Conservation (phyloP, 2,888 invertebrate genomes). For the Clitarchus hookeri region DNA sequence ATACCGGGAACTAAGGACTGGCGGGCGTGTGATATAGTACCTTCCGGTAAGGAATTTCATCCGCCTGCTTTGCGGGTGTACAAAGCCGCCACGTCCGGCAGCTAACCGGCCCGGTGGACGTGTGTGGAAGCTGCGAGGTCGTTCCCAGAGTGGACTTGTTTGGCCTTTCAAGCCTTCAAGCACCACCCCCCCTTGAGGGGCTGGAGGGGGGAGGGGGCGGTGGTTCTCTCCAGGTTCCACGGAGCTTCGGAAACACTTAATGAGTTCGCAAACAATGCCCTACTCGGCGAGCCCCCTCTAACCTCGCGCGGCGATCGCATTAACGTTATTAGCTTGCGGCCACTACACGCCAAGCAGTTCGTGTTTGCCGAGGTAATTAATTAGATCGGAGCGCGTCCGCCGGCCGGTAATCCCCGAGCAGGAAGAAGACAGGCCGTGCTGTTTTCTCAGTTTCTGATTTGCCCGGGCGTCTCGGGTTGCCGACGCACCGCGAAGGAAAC, state of each 20-base stretch:
- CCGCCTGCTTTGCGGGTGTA: no score
- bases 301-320: not conserved
- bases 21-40: no score
- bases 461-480: not conserved
- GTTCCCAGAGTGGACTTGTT: not conserved
- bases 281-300: no score
- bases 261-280: conserved; percentile 14
- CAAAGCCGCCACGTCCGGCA: no score
- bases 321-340: conserved; percentile 14
- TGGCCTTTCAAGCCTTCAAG: not conserved
- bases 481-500: not conserved
- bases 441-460: not conserved
- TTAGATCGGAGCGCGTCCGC: not conserved
- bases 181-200: not conserved
- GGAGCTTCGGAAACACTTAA: not conserved
- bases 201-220: no score
- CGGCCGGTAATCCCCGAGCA: not conserved
- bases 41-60: no score
- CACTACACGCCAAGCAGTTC: not conserved
- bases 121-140: not conserved
- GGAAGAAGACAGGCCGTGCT: not conserved
- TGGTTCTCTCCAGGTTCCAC: not conserved
- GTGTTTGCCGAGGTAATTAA: conserved; percentile 14
- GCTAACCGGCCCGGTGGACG: not conserved
- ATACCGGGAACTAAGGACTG: no score